A percentile compares a stretch with the other conserved stretches of the same genome.
These are phyloP conservation scores for Phaenicophaeus curvirostris DNA, from an alignment of 2,797 vertebrate species.

Conservation along the genomic window DNA sequence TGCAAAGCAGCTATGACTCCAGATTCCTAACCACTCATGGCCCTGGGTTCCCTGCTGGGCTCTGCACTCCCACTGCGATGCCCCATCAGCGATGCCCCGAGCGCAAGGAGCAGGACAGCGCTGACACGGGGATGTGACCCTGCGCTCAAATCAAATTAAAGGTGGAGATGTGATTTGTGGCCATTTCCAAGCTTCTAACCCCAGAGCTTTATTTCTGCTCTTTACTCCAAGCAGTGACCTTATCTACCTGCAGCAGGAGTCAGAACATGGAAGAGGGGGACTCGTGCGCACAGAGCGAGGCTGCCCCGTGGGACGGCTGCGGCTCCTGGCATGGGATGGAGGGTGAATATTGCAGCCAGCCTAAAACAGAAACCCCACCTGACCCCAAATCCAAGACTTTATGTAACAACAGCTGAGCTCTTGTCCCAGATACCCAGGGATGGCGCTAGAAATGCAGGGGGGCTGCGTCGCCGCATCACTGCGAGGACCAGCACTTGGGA, in stretches of 20 bases:
- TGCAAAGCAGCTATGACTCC: not conserved
- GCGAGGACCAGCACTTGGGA: no score
- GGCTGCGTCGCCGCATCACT: not conserved
- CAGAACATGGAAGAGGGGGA: not conserved
- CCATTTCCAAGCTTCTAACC: not conserved
- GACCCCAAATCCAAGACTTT: not conserved
- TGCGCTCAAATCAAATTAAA: not conserved
- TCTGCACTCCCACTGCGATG: no score
- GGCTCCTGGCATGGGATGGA: not conserved
- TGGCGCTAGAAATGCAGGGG: not conserved
- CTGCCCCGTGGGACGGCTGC: not conserved
- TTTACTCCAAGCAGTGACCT: not conserved
- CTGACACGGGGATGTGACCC: fast-evolving
- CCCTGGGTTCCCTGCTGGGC: not conserved
- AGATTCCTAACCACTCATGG: fast-evolving
- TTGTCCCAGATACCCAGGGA: fast-evolving
- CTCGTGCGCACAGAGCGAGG: not conserved
- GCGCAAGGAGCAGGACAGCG: fast-evolving
- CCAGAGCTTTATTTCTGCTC: not conserved
- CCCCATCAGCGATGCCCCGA: fast-evolving
- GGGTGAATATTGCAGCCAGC: not conserved
- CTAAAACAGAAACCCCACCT: not conserved
- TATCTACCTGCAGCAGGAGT: not conserved
- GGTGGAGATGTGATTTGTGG: not conserved
- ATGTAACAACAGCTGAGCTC: not conserved